Conservation (phyloP, 64 coral and sea anemone species). For the Montipora sp. region DNA sequence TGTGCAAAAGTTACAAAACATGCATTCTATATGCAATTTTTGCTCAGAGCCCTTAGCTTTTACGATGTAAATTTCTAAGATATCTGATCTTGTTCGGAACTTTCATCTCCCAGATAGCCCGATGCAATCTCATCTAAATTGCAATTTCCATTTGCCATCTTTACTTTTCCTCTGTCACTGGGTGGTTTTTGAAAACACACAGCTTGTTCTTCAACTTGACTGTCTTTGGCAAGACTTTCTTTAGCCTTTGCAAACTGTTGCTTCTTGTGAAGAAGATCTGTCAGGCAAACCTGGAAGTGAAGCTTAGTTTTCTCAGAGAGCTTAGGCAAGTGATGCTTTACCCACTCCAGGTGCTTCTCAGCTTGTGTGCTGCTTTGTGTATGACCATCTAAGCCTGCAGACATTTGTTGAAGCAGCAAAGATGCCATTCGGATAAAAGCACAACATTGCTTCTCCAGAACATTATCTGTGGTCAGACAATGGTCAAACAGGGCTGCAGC, state of each 20-base stretch:
- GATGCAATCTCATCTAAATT: background rate
- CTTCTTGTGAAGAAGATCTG: slow-evolving; percentile 55
- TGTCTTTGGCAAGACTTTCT: slow-evolving; percentile 40
- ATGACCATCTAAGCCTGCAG: background rate
- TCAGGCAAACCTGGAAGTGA: slow-evolving; percentile 71
- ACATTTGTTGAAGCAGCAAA: slow-evolving; percentile 45
- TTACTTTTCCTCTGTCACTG: background rate
- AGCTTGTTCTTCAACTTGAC: slow-evolving; percentile 31
- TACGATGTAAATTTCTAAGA: background rate
- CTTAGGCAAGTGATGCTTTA: slow-evolving; percentile 44
- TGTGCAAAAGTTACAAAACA: too few relatives aligned
- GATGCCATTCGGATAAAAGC: slow-evolving; percentile 76
- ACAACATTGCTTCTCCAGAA: slow-evolving; percentile 62
- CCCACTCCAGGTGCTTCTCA: slow-evolving; percentile 40
- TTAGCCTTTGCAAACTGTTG: slow-evolving; percentile 64
- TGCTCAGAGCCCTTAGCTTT: too few relatives aligned
- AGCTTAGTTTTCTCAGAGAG: slow-evolving; percentile 75
- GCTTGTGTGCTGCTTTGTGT: background rate
- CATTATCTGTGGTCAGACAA: slow-evolving; percentile 43
- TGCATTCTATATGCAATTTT: too few relatives aligned
- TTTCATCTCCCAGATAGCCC: slow-evolving; percentile 31
- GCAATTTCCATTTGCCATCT: background rate
- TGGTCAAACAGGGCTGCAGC: slow-evolving; percentile 61
- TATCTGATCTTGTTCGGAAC: background rate
- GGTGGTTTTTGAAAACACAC: background rate